Conservation (phyloP, 2,113 vertebrate species). For the Ptilorrhoa leucosticta region DNA sequence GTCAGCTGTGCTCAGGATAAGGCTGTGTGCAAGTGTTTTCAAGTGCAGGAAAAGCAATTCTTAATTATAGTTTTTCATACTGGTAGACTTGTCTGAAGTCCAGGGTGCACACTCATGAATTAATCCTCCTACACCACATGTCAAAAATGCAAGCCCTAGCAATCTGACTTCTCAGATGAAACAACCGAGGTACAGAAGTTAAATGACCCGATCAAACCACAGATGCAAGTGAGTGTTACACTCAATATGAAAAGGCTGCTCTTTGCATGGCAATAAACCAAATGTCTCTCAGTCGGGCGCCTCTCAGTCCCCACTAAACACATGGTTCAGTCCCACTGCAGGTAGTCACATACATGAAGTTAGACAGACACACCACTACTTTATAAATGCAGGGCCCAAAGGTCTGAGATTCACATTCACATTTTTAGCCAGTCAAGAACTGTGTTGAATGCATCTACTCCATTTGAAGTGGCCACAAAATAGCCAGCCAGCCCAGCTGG, state of each 20-base stretch:
- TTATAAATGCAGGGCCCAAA: neutral
- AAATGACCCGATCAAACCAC: neutral
- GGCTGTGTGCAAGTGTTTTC: neutral
- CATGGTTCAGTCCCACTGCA: neutral
- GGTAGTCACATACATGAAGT: neutral
- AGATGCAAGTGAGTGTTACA: neutral
- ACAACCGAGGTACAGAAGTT: neutral
- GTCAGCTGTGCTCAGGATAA: neutral
- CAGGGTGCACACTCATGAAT: neutral
- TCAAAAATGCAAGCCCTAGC: neutral
- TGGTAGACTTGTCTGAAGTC: neutral
- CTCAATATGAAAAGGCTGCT: neutral
- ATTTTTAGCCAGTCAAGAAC: neutral
- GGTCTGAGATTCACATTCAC: neutral
- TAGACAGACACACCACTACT: neutral
- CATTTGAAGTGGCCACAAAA: neutral
- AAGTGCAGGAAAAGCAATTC: neutral
- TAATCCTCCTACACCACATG: neutral
- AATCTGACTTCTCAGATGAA: neutral
- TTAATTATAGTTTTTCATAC: neutral
- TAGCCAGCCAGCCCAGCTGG: neutral
- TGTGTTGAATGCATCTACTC: neutral
- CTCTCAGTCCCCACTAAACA: neutral
- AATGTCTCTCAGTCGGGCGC: neutral
- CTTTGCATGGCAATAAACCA: neutral